phyloP scores from a whole-genome alignment of 2,888 invertebrate genomes.

The Silvanus unidentatus region DNA sequence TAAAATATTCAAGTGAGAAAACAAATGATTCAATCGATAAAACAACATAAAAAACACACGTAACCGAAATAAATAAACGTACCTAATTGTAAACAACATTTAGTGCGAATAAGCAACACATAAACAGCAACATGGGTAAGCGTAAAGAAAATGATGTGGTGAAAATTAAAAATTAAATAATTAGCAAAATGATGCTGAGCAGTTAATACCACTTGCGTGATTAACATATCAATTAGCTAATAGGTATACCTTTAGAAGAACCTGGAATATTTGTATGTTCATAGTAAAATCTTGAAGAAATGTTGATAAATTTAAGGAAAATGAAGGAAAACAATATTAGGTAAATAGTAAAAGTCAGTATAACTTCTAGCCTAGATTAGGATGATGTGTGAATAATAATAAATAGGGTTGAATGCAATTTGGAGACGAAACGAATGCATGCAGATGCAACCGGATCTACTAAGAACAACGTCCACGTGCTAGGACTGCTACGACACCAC shows the following conservation, averaged over 20 bases:
- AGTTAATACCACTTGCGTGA: no score
- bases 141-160: no score
- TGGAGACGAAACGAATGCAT: slow-evolving; percentile 13
- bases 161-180: no score
- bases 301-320: slow-evolving; percentile 19
- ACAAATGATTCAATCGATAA: no score
- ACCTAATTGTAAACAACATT: no score
- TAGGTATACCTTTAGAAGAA: slow-evolving; percentile 25
- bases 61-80: no score
- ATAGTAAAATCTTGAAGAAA: slow-evolving; percentile 17
- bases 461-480: slow-evolving; percentile 36
- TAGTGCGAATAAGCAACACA: no score
- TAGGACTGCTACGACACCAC: slow-evolving; percentile 38
- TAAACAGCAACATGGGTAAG: no score
- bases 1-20: no score
- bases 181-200: no score
- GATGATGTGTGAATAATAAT: background rate
- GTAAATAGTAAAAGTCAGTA: background rate
- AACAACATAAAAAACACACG: no score
- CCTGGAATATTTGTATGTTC: slow-evolving; percentile 17
- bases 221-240: background rate
- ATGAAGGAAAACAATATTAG: slow-evolving; percentile 4
- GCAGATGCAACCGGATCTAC: slow-evolving; percentile 13
- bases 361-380: background rate
- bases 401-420: background rate